A percentile compares a stretch with the other conserved stretches of the same genome.
phyloP scores from a whole-genome alignment of 2,113 vertebrate species.

The Ophiodon elongatus region DNA sequence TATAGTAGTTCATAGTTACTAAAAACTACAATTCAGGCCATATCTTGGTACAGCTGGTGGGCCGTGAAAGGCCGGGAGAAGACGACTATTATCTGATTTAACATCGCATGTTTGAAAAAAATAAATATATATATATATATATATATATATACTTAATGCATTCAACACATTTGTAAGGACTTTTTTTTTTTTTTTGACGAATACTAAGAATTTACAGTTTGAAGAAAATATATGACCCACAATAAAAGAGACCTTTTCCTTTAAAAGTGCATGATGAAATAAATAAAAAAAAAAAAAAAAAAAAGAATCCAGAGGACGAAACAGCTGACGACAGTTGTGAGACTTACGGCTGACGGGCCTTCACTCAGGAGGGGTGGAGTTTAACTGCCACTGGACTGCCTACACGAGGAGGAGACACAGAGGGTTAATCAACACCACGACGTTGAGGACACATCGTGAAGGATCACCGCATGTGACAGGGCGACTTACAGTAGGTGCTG shows the following conservation, averaged over 20 bases:
- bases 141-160: no score
- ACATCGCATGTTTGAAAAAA: background rate
- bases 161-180: no score
- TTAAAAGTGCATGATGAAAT: background rate
- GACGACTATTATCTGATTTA: background rate
- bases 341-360: constrained; percentile 42
- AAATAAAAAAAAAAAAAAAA: background rate
- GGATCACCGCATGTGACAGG: constrained; percentile 17
- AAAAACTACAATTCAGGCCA: background rate
- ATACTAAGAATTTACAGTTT: background rate
- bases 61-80: background rate
- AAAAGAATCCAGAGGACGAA: background rate
- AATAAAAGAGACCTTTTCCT: no score
- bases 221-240: background rate
- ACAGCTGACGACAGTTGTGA: background rate
- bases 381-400: constrained; percentile 1
- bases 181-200: background rate
- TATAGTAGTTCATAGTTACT: background rate
- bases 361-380: background rate
- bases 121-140: background rate
- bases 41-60: background rate
- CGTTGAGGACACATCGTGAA: background rate
- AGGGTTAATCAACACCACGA: background rate
- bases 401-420: background rate
- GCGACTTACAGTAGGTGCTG: constrained; percentile 47